A percentile compares a stretch with the other conserved stretches of the same genome.
phyloP scores from a whole-genome alignment of 2,113 vertebrate genomes.

The Pachypanchax playfairii region DNA sequence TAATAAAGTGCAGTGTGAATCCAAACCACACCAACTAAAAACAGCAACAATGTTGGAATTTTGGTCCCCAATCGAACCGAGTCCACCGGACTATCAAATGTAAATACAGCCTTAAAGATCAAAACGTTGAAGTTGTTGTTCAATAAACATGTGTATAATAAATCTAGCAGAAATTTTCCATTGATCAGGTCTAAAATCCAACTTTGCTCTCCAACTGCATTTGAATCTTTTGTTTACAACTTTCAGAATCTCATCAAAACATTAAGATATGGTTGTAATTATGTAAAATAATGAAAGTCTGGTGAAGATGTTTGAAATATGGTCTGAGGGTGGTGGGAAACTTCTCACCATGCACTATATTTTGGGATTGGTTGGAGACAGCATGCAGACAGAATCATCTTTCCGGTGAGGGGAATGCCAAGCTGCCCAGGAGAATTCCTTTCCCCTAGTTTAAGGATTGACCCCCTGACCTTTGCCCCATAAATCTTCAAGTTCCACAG shows the following conservation, averaged over 20 bases:
- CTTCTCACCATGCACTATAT: conserved; percentile 61
- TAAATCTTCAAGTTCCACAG: conserved; percentile 65
- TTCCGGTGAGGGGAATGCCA: conserved; percentile 66
- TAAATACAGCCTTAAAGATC: conserved; percentile 16
- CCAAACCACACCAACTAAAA: too few species aligned
- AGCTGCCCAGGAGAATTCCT: conserved; percentile 67
- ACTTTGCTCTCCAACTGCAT: not conserved
- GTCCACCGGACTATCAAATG: conserved; percentile 42
- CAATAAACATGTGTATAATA: conserved; percentile 48
- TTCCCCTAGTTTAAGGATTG: conserved; percentile 62
- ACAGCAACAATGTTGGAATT: too few species aligned
- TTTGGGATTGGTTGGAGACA: conserved; percentile 60
- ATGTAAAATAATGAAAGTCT: conserved; percentile 10
- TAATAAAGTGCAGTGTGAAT: too few species aligned
- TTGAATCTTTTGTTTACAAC: not conserved
- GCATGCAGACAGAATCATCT: conserved; percentile 69
- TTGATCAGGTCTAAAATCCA: conserved; percentile 7
- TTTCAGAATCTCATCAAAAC: conserved; percentile 17
- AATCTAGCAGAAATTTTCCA: conserved; percentile 28
- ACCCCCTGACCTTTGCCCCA: conserved; percentile 65
- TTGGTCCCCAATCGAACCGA: too few species aligned
- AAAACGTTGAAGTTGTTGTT: conserved; percentile 59
- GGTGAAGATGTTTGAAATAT: conserved; percentile 32
- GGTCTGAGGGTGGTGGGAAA: conserved; percentile 59
- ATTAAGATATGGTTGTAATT: conserved; percentile 21